phyloP scores from a whole-genome alignment of 2,113 vertebrate species.

The Megaleporinus macrocephalus region DNA sequence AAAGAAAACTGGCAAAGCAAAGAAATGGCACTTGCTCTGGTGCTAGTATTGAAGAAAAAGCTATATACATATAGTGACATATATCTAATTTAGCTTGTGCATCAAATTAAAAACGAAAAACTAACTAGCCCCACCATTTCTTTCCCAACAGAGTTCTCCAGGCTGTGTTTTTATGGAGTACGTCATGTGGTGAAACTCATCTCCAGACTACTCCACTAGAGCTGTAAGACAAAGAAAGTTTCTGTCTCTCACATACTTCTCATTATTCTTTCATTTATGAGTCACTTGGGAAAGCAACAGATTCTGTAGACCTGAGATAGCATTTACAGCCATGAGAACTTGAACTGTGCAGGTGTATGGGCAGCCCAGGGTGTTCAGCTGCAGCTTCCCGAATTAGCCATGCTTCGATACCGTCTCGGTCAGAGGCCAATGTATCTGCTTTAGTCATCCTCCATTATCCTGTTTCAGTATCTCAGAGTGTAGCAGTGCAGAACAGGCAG shows the following conservation, averaged over 20 bases:
- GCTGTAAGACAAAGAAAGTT: background rate
- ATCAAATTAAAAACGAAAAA: too few species aligned
- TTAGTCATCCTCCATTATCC: constrained; percentile 50
- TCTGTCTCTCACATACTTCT: background rate
- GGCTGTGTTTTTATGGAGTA: background rate
- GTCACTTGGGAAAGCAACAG: background rate
- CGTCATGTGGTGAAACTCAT: background rate
- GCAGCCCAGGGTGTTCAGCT: constrained; percentile 17
- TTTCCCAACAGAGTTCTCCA: background rate
- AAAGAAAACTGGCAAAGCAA: too few species aligned
- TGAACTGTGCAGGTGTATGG: constrained; percentile 36
- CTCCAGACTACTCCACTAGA: background rate
- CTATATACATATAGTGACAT: background rate
- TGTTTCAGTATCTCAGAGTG: constrained; percentile 9
- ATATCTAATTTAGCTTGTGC: too few species aligned
- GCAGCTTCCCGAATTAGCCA: constrained; percentile 13
- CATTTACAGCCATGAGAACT: constrained; percentile 20
- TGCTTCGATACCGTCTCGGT: constrained; percentile 29
- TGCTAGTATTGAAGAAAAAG: background rate
- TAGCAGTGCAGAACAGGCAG: constrained; percentile 36
- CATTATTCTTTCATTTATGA: background rate
- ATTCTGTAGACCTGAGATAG: constrained; percentile 11
- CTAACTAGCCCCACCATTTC: background rate
- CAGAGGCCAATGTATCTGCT: constrained; percentile 43
- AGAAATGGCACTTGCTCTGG: too few species aligned